A percentile compares a stretch with the other conserved stretches of the same genome.
These are phyloP conservation scores for Chymomyza fuscimana DNA, from an alignment of 2,888 invertebrate species.

Conservation along the genomic window DNA sequence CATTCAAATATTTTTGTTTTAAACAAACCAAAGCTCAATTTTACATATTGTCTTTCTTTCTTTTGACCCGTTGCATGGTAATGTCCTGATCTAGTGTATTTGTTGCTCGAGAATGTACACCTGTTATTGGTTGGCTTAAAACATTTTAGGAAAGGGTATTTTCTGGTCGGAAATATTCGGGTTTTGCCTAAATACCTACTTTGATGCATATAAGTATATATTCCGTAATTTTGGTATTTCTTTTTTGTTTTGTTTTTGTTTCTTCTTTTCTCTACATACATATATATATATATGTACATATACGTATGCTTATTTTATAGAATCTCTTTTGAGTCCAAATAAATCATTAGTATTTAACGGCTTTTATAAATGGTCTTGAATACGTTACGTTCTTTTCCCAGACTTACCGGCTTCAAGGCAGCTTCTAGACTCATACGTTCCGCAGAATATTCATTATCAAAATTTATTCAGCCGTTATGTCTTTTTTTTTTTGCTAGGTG, in stretches of 20 bases:
- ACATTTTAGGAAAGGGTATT: no score
- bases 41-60: no score
- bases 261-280: conserved; percentile 11
- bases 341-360: neutral
- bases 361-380: neutral
- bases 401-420: neutral
- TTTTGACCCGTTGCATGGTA: no score
- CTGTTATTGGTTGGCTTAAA: no score
- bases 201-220: conserved; percentile 14
- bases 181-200: neutral
- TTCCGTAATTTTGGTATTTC: neutral
- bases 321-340: neutral
- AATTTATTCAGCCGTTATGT: neutral
- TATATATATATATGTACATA: neutral
- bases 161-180: no score
- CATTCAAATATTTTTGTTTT: no score
- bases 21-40: no score
- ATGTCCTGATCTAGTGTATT: no score
- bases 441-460: neutral
- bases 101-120: no score
- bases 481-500: neutral
- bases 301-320: neutral
- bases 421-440: neutral
- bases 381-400: conserved; percentile 2
- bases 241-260: neutral